Conservation (phyloP, 2,113 vertebrate genomes). For the Ascaphus truei region DNA sequence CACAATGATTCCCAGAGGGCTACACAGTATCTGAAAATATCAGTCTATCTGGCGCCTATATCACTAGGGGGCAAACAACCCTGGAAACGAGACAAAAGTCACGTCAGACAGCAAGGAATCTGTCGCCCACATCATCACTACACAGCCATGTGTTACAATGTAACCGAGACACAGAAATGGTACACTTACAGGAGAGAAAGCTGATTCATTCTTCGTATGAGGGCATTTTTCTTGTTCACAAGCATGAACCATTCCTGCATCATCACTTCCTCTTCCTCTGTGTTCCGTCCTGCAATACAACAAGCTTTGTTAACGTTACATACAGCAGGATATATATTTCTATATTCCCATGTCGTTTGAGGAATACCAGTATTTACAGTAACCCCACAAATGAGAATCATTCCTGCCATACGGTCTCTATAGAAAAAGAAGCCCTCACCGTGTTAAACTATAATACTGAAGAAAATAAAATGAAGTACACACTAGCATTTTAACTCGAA, state of each 20-base stretch:
- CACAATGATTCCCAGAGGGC: background rate
- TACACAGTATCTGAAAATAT: conserved; percentile 6
- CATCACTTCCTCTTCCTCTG: conserved; percentile 96
- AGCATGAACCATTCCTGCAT: conserved; percentile 99
- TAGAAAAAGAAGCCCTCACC: no score
- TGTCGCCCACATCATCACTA: conserved; percentile 2
- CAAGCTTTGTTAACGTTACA: conserved; percentile 9
- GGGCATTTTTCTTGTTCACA: conserved; percentile 98
- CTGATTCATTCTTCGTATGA: conserved; percentile 97
- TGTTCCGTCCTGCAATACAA: conserved; percentile 84
- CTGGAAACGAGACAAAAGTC: background rate
- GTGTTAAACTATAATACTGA: no score
- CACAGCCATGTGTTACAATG: no score
- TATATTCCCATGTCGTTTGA: no score
- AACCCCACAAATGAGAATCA: no score
- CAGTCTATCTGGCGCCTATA: conserved; percentile 26
- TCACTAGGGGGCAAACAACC: conserved; percentile 16
- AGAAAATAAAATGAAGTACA: no score
- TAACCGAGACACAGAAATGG: background rate
- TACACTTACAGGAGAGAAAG: conserved; percentile 92
- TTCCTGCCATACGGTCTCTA: no score
- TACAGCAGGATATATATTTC: no score
- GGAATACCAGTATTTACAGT: no score
- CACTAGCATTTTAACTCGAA: no score
- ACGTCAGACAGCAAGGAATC: background rate